phyloP scores from a whole-genome alignment of 2,113 vertebrate genomes.

The Crotalus viridis region DNA sequence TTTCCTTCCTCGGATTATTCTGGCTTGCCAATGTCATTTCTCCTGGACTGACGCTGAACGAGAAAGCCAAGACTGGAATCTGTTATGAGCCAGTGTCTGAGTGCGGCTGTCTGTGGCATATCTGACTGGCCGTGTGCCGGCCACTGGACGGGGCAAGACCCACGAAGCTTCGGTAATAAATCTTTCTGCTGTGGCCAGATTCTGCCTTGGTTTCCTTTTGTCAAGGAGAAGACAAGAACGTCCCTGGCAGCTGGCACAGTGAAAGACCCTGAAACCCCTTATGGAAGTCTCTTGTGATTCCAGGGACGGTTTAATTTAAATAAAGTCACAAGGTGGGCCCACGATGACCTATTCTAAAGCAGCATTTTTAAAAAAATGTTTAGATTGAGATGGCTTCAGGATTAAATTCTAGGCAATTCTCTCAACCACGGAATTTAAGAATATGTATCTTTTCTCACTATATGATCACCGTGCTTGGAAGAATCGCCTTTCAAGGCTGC shows the following conservation, averaged over 20 bases:
- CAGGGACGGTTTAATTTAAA: neutral
- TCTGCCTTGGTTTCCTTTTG: neutral
- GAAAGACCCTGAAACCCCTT: neutral
- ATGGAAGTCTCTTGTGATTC: neutral
- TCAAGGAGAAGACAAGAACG: constrained; percentile 1
- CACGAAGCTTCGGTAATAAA: constrained; percentile 10
- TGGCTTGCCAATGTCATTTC: constrained; percentile 61
- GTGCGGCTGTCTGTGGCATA: constrained; percentile 32
- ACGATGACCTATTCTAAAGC: neutral
- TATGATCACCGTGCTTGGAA: neutral
- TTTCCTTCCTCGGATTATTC: constrained; percentile 66
- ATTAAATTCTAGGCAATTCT: neutral
- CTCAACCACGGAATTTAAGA: neutral
- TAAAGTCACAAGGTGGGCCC: neutral
- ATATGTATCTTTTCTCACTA: neutral
- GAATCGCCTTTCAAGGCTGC: neutral
- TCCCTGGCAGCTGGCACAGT: neutral
- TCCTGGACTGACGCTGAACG: constrained; percentile 17
- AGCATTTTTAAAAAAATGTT: neutral
- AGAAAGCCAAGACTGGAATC: constrained; percentile 9
- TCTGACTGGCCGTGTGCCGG: neutral
- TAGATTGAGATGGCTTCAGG: neutral
- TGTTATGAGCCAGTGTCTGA: constrained; percentile 44
- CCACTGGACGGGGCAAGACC: neutral
- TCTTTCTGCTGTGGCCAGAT: neutral